Evolutionary conservation across 2,113 vertebrate genomes (phyloP).

Genomic region (Cephalopholis sonnerati): DNA sequence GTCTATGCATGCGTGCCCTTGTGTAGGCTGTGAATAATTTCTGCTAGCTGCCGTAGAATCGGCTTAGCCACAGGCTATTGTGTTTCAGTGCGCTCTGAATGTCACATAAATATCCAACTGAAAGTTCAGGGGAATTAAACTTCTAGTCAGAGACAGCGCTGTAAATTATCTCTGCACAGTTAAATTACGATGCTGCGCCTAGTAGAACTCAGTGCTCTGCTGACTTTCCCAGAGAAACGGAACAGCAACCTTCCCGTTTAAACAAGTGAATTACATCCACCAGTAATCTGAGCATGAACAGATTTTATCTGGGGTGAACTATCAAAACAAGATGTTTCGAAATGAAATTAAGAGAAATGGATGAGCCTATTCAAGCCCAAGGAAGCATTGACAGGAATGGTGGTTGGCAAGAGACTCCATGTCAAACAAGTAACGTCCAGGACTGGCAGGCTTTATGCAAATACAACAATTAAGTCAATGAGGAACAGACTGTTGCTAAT

Average conservation of each 20-base stretch:
- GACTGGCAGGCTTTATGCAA: constrained; percentile 82
- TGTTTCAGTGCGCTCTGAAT: constrained; percentile 73
- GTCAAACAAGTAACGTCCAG: constrained; percentile 71
- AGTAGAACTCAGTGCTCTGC: constrained; percentile 32
- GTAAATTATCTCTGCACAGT: constrained; percentile 72
- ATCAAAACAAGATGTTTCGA: constrained; percentile 65
- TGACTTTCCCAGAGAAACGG: constrained; percentile 61
- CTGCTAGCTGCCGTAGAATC: constrained; percentile 67
- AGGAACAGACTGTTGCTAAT: constrained; percentile 83
- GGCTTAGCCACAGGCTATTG: constrained; percentile 77
- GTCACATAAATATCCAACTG: constrained; percentile 78
- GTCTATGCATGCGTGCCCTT: constrained; percentile 61
- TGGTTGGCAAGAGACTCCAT: constrained; percentile 64
- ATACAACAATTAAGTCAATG: constrained; percentile 79
- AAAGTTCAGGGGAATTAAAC: constrained; percentile 75
- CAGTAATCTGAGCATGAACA: constrained; percentile 49
- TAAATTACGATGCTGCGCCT: constrained; percentile 57
- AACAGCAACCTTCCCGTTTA: constrained; percentile 48
- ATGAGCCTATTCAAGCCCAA: constrained; percentile 44
- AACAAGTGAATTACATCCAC: constrained; percentile 65
- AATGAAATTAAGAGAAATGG: constrained; percentile 54
- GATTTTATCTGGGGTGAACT: constrained; percentile 51
- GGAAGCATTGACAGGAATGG: constrained; percentile 59
- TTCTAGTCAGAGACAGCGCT: constrained; percentile 62
- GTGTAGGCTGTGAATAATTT: constrained; percentile 76